phyloP scores from a whole-genome alignment of 2,797 vertebrate genomes.

The Allobates femoralis region DNA sequence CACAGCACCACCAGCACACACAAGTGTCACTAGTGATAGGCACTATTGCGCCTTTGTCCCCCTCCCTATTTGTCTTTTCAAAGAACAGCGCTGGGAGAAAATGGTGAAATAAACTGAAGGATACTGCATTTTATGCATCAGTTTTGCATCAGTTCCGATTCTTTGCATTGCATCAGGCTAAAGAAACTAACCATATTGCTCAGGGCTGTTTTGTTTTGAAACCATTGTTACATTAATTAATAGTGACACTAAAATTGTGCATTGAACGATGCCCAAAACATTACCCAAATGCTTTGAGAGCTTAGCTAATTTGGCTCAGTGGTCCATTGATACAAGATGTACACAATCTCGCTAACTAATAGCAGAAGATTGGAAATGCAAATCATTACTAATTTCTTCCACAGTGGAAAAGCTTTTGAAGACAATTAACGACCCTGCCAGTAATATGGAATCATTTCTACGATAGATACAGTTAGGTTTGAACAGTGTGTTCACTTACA shows the following conservation, averaged over 20 bases:
- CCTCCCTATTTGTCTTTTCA: no score
- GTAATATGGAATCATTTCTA: constrained; percentile 72
- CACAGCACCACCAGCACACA: no score
- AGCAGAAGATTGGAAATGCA: constrained; percentile 54
- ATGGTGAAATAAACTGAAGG: no score
- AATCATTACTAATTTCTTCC: constrained; percentile 59
- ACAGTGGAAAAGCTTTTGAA: constrained; percentile 57
- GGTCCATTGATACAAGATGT: constrained; percentile 56
- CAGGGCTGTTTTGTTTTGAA: constrained; percentile 16
- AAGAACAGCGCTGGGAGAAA: no score
- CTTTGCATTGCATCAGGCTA: no score
- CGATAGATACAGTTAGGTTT: constrained; percentile 73
- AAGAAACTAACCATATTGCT: not conserved
- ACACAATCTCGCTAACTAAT: constrained; percentile 58
- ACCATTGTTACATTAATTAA: constrained; percentile 32
- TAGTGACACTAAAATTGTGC: constrained; percentile 9
- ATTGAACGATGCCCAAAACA: constrained; percentile 40
- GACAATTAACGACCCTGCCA: constrained; percentile 45
- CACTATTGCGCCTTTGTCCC: no score
- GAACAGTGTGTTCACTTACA: constrained; percentile 74
- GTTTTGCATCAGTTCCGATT: no score
- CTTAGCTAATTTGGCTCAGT: constrained; percentile 49
- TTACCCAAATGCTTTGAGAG: constrained; percentile 8
- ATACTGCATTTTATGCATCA: no score
- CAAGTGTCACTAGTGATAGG: no score